These are phyloP conservation scores for Hypolimnas misippus DNA, from an alignment of 2,888 invertebrate species.

Conservation along the genomic window DNA sequence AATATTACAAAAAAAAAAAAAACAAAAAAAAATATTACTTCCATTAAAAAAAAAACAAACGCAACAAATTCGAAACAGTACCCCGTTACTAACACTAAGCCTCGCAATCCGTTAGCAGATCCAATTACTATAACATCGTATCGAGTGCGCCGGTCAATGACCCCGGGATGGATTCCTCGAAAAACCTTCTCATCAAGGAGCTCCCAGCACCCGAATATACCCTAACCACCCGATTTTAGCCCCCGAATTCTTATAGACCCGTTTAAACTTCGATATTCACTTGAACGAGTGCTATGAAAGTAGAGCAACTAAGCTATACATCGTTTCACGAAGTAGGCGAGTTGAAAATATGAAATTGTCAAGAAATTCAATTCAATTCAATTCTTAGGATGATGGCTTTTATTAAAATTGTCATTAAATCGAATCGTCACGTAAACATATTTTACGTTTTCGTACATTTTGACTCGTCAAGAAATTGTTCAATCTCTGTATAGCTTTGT, in stretches of 20 bases:
- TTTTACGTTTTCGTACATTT: too few relatives aligned
- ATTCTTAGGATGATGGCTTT: too few relatives aligned
- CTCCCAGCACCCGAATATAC: constrained; percentile 69
- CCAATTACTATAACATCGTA: constrained; percentile 79
- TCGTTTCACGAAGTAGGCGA: neutral
- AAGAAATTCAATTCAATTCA: neutral
- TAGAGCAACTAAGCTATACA: neutral
- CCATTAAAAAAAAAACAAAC: constrained; percentile 8
- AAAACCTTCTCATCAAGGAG: constrained; percentile 83
- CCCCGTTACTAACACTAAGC: constrained; percentile 23
- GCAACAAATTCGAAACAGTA: constrained; percentile 20
- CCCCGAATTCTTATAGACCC: constrained; percentile 75
- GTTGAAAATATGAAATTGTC: too few relatives aligned
- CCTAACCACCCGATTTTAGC: constrained; percentile 73
- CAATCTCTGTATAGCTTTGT: too few relatives aligned
- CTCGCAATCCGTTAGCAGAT: constrained; percentile 47
- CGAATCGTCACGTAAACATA: too few relatives aligned
- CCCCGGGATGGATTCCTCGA: constrained; percentile 79
- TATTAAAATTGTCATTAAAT: neutral
- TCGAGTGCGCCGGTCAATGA: constrained; percentile 73
- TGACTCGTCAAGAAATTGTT: too few relatives aligned
- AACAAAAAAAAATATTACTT: neutral
- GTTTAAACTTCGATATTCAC: constrained; percentile 34
- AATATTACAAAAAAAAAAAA: too few relatives aligned
- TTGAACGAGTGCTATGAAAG: constrained; percentile 23